Conservation (phyloP, 1,140 invertebrate genomes). For the Pygmarrhopalites habei region DNA sequence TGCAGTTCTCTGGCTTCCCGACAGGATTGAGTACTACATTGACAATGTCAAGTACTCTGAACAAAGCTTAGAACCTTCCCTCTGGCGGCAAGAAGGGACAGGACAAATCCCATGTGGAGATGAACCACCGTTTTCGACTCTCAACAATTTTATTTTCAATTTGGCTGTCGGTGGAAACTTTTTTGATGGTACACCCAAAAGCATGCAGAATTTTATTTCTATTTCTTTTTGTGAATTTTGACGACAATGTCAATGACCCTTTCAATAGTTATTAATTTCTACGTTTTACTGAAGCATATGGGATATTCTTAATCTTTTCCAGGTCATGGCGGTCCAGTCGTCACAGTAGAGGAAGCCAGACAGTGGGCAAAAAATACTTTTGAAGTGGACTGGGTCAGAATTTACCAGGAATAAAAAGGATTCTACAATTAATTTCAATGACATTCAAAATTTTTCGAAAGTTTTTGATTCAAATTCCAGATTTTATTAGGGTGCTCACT, state of each 20-base stretch:
- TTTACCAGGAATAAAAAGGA: constrained; percentile 12
- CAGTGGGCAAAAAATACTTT: constrained; percentile 6
- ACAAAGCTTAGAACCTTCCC: neutral
- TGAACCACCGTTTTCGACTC: neutral
- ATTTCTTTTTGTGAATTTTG: too few species aligned
- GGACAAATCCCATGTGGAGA: neutral
- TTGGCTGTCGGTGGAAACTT: constrained; percentile 10
- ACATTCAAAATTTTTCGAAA: too few species aligned
- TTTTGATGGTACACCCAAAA: neutral
- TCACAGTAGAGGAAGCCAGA: neutral
- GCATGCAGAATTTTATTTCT: too few species aligned
- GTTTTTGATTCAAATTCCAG: too few species aligned
- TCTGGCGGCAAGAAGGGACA: neutral
- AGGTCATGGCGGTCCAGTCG: neutral
- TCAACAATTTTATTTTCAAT: constrained; percentile 9
- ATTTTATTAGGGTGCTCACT: too few species aligned
- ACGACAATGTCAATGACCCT: too few species aligned
- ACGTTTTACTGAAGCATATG: too few species aligned
- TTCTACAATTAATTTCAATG: too few species aligned
- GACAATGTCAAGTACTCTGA: constrained; percentile 28
- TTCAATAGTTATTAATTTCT: too few species aligned
- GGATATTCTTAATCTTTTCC: too few species aligned
- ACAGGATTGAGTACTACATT: constrained; percentile 30
- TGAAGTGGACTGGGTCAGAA: constrained; percentile 10
- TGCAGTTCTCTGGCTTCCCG: constrained; percentile 29